These are phyloP conservation scores for Protonemura montana DNA, from an alignment of 2,888 invertebrate species.

Conservation along the genomic window DNA sequence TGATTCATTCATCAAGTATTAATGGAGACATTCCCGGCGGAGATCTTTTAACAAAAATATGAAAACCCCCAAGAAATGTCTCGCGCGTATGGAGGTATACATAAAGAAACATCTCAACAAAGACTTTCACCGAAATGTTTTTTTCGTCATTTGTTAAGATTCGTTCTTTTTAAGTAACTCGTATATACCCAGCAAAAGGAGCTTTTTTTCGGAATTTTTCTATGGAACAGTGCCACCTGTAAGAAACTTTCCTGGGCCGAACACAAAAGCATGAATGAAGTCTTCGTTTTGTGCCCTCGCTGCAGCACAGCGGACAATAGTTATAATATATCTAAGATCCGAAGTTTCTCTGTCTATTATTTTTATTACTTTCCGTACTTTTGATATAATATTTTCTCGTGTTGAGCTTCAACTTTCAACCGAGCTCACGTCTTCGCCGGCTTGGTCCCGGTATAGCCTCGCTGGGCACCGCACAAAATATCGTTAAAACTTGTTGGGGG, in stretches of 20 bases:
- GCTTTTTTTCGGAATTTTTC: conserved; percentile 8
- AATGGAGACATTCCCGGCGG: neutral
- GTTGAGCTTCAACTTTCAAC: conserved; percentile 20
- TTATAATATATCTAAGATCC: conserved; percentile 12
- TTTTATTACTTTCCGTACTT: conserved; percentile 40
- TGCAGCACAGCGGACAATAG: conserved; percentile 17
- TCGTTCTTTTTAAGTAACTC: conserved; percentile 17
- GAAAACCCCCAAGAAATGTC: neutral
- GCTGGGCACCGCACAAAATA: neutral
- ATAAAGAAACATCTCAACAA: neutral
- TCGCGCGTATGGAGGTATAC: neutral
- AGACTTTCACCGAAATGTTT: neutral
- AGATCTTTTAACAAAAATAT: neutral
- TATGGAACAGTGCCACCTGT: conserved; percentile 34
- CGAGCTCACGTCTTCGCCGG: neutral
- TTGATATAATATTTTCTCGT: conserved; percentile 29
- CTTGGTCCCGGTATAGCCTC: neutral
- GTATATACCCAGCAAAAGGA: neutral
- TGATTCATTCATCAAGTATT: conserved; percentile 7
- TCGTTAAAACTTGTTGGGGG: conserved; percentile 32
- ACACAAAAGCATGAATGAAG: conserved; percentile 18
- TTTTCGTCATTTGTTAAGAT: conserved; percentile 27
- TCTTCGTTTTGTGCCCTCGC: conserved; percentile 14
- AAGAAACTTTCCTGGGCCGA: neutral
- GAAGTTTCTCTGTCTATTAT: conserved; percentile 39